Evolutionary conservation across 2,888 invertebrate species (phyloP).

Genomic region (Conistra vaccinii): DNA sequence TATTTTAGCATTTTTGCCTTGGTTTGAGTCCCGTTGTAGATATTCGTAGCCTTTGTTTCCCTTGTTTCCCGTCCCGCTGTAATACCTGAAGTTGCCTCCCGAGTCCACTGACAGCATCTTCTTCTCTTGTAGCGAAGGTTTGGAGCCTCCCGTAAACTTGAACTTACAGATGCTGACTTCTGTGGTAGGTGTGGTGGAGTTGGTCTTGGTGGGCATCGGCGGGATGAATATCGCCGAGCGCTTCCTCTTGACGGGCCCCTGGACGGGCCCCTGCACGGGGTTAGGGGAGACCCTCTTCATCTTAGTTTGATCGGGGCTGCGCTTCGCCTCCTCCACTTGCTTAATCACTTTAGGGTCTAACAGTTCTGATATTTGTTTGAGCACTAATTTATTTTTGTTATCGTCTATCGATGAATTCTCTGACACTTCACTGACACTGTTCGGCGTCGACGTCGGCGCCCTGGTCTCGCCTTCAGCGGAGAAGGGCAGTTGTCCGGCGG

Average conservation of each 20-base stretch:
- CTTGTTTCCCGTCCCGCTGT: conserved; percentile 96
- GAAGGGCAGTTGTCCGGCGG: conserved; percentile 86
- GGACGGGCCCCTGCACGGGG: conserved; percentile 84
- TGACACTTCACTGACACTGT: conserved; percentile 77
- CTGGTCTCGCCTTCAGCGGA: conserved; percentile 79
- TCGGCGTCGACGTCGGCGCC: conserved; percentile 77
- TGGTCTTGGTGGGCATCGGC: conserved; percentile 94
- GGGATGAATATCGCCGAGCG: conserved; percentile 96
- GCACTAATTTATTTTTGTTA: conserved; percentile 83
- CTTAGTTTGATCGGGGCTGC: conserved; percentile 81
- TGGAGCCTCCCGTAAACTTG: conserved; percentile 97
- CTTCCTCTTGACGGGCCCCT: conserved; percentile 92
- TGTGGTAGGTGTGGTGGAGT: conserved; percentile 94
- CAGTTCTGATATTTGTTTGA: conserved; percentile 87
- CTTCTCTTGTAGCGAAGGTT: conserved; percentile 96
- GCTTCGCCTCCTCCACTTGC: conserved; percentile 79
- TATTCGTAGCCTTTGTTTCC: conserved; percentile 95
- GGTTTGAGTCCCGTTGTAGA: conserved; percentile 93
- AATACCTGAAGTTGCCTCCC: conserved; percentile 96
- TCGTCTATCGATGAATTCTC: conserved; percentile 85
- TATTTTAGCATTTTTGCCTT: conserved; percentile 80
- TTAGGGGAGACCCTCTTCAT: conserved; percentile 87
- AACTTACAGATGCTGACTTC: conserved; percentile 98
- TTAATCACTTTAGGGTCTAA: conserved; percentile 87
- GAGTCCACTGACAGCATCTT: conserved; percentile 97